These are phyloP conservation scores for Premnoplex brunnescens DNA, from an alignment of 2,797 vertebrate genomes.

Conservation along the genomic window DNA sequence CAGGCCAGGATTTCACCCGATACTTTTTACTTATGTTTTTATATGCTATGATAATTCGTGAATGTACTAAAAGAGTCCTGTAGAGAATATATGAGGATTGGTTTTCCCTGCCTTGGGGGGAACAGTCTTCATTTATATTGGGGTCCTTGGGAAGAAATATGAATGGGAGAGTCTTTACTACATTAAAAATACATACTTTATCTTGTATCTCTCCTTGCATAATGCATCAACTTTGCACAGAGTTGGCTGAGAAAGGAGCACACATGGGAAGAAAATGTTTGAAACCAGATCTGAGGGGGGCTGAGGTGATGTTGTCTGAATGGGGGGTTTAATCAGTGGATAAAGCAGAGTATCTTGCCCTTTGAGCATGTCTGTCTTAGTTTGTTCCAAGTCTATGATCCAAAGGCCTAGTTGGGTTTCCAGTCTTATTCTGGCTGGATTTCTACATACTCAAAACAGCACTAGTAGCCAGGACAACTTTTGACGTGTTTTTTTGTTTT, in stretches of 20 bases:
- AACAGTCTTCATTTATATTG: not conserved
- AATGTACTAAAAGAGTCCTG: not conserved
- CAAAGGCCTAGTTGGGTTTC: not conserved
- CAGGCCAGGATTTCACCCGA: not conserved
- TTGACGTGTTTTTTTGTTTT: not conserved
- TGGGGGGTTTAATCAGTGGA: not conserved
- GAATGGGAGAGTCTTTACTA: not conserved
- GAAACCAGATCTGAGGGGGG: not conserved
- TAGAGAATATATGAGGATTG: not conserved
- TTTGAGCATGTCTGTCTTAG: not conserved
- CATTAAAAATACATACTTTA: not conserved
- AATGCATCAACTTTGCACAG: not conserved
- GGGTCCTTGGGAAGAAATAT: not conserved
- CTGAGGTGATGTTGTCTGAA: not conserved
- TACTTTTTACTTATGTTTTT: conserved; percentile 16
- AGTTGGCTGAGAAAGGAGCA: not conserved
- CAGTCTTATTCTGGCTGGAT: not conserved
- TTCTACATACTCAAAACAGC: not conserved
- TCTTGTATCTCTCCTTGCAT: not conserved
- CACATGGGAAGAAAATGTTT: conserved; percentile 1
- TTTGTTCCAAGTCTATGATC: not conserved
- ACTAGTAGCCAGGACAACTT: not conserved
- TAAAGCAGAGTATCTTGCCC: not conserved
- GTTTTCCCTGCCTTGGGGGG: not conserved
- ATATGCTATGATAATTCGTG: not conserved